These are phyloP conservation scores for Lydus trimaculatus DNA, from an alignment of 2,888 invertebrate species.

Conservation along the genomic window DNA sequence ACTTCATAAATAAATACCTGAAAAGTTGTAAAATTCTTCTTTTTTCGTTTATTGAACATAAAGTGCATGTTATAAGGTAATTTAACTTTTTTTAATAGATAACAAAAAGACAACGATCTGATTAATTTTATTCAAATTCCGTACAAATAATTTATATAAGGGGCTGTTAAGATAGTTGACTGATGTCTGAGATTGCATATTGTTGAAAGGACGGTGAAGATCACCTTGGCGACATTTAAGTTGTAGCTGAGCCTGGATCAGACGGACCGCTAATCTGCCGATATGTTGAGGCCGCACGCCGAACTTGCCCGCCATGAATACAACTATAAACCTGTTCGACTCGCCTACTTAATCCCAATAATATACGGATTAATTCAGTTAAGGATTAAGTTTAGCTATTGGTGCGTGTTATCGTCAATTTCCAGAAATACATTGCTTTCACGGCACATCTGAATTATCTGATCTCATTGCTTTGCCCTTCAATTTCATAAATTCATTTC, in stretches of 20 bases:
- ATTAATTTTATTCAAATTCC: not conserved
- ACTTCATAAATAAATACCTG: not conserved
- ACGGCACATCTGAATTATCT: slow-evolving; percentile 19
- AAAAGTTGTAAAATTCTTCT: not conserved
- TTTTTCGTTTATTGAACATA: not conserved
- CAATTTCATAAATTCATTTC: slow-evolving; percentile 18
- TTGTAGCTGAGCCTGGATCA: slow-evolving; percentile 53
- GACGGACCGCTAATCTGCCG: slow-evolving; percentile 70
- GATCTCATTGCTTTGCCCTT: slow-evolving; percentile 3
- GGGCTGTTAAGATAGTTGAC: not conserved
- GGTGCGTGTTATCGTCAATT: slow-evolving; percentile 60
- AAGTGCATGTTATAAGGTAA: not conserved
- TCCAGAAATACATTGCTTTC: slow-evolving; percentile 49
- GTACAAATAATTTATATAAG: not conserved
- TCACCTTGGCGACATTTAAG: slow-evolving; percentile 54
- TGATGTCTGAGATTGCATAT: slow-evolving; percentile 19
- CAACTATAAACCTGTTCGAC: slow-evolving; percentile 53
- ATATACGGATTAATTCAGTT: slow-evolving; percentile 60
- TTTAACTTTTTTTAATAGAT: not conserved
- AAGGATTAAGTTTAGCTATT: slow-evolving; percentile 59
- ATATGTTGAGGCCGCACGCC: slow-evolving; percentile 71
- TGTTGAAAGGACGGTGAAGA: slow-evolving; percentile 40
- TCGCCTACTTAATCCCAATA: slow-evolving; percentile 57
- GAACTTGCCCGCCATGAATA: slow-evolving; percentile 55
- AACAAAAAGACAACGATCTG: not conserved